Conservation (phyloP, 2,113 vertebrate genomes). For the Lycocorax pyrrhopterus region DNA sequence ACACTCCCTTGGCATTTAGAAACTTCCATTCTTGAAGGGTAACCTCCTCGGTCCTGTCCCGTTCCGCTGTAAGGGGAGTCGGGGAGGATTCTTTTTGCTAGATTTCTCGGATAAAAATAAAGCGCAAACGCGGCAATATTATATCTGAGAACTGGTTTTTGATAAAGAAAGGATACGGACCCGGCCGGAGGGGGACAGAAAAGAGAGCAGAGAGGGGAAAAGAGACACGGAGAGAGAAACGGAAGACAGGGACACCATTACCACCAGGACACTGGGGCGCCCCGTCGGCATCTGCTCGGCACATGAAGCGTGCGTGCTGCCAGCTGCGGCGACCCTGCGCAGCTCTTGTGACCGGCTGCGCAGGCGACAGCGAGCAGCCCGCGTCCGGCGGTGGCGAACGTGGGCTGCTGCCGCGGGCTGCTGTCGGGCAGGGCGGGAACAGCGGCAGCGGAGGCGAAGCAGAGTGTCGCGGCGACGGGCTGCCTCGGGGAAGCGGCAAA, state of each 20-base stretch:
- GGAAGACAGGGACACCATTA: background rate
- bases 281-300: background rate
- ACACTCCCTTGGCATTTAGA: background rate
- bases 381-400: background rate
- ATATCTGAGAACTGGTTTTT: background rate
- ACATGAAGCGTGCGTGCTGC: background rate
- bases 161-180: background rate
- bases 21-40: background rate
- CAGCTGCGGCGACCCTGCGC: background rate
- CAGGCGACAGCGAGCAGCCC: background rate
- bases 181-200: background rate
- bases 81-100: background rate
- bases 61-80: background rate
- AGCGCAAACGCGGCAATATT: background rate
- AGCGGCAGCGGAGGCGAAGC: background rate
- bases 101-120: background rate
- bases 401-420: too few relatives aligned
- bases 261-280: background rate
- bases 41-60: background rate
- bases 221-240: background rate
- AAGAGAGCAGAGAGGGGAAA: background rate
- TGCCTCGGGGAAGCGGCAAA: background rate
- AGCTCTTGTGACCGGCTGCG: background rate
- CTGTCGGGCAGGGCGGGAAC: background rate
- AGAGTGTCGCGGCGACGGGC: background rate